Evolutionary conservation across 2,797 vertebrate genomes (phyloP).

Genomic region (Myotis pilosus): DNA sequence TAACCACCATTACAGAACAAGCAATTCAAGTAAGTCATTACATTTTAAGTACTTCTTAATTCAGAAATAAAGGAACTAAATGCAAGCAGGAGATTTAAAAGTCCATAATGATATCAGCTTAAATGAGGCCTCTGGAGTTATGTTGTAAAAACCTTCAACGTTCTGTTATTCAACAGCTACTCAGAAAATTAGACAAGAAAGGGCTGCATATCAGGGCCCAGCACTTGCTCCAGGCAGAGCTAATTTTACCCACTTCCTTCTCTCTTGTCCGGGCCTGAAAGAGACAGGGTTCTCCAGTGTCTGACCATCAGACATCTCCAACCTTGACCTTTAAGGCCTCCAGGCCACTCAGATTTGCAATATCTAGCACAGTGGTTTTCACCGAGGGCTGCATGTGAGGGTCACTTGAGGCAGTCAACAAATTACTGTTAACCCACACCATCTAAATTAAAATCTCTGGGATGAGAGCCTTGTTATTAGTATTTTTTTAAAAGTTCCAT

Average conservation of each 20-base stretch:
- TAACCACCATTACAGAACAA: constrained; percentile 69
- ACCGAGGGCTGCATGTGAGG: no score
- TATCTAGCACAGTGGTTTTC: background rate
- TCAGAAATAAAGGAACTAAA: constrained; percentile 75
- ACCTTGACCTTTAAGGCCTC: background rate
- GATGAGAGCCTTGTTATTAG: background rate
- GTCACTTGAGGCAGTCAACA: background rate
- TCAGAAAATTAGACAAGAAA: constrained; percentile 54
- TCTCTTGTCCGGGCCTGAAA: background rate
- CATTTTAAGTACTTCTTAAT: constrained; percentile 76
- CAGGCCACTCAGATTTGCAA: background rate
- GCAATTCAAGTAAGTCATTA: constrained; percentile 76
- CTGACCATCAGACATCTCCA: background rate
- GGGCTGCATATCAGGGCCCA: background rate
- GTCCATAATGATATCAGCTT: constrained; percentile 70
- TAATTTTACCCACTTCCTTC: background rate
- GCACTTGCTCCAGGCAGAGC: background rate
- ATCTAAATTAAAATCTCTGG: background rate
- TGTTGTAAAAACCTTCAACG: constrained; percentile 14
- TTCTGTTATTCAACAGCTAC: constrained; percentile 48
- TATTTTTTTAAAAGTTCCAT: background rate
- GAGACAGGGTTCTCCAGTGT: background rate
- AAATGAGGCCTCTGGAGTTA: constrained; percentile 70
- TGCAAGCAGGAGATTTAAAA: constrained; percentile 72
- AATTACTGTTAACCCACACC: background rate